These are phyloP conservation scores for Bombus consobrinus DNA, from an alignment of 1,140 invertebrate species.

Conservation along the genomic window DNA sequence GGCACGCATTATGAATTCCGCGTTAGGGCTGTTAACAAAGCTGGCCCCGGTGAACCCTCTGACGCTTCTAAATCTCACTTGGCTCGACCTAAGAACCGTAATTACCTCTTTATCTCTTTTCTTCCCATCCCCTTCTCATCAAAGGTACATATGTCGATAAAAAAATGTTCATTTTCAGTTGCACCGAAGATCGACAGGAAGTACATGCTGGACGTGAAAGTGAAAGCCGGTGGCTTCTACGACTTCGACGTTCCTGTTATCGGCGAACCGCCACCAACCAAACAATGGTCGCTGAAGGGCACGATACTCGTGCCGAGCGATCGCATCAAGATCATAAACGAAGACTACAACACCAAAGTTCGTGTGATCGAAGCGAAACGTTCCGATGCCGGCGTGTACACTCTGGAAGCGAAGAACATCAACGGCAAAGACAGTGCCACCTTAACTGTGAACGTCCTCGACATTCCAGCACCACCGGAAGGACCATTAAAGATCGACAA, in stretches of 20 bases:
- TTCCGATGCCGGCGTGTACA: conserved; percentile 94
- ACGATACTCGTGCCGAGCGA: conserved; percentile 90
- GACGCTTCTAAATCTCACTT: conserved; percentile 93
- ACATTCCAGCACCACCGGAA: conserved; percentile 94
- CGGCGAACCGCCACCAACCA: conserved; percentile 96
- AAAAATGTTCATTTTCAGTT: conserved; percentile 82
- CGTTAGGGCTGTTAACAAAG: conserved; percentile 96
- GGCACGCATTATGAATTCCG: conserved; percentile 97
- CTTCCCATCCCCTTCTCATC: fast-evolving
- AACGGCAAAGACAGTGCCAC: conserved; percentile 95
- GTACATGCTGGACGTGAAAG: conserved; percentile 95
- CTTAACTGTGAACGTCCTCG: conserved; percentile 94
- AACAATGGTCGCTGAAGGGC: conserved; percentile 95
- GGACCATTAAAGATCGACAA: conserved; percentile 92
- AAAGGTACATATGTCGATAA: neutral
- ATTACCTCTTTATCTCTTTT: conserved; percentile 68
- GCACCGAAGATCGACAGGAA: conserved; percentile 97
- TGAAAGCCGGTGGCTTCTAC: conserved; percentile 95
- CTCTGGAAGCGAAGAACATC: conserved; percentile 94
- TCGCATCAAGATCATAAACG: conserved; percentile 91
- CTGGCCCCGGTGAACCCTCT: conserved; percentile 95
- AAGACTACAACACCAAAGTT: conserved; percentile 94
- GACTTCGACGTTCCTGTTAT: conserved; percentile 96
- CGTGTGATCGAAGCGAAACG: conserved; percentile 94
- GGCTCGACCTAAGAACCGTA: conserved; percentile 95